phyloP scores from a whole-genome alignment of 1,140 invertebrate genomes.

The Heliconius himera region DNA sequence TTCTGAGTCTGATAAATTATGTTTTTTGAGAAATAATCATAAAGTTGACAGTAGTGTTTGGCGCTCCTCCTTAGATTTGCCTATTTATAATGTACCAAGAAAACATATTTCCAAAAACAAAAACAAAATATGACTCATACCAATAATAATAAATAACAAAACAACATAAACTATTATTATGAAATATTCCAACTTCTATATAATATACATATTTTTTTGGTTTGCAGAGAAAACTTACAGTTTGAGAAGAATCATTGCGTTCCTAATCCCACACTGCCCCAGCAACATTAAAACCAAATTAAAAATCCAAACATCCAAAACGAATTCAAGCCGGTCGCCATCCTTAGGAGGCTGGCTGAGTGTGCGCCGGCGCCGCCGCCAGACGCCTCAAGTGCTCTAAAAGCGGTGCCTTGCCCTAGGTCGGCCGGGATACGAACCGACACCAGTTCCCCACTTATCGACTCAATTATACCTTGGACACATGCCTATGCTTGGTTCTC shows the following conservation, averaged over 20 bases:
- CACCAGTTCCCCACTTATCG: conserved; percentile 29
- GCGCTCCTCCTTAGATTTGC: too few species aligned
- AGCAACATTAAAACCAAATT: background rate
- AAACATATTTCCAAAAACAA: too few species aligned
- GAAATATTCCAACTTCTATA: too few species aligned
- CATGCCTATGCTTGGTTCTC: conserved; percentile 29
- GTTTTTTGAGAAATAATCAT: too few species aligned
- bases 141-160: too few species aligned
- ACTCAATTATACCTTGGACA: conserved; percentile 36
- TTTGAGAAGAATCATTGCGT: background rate
- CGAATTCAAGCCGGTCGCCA: background rate
- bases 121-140: too few species aligned
- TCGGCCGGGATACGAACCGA: conserved; percentile 17
- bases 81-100: too few species aligned
- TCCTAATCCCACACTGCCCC: background rate
- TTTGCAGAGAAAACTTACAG: too few species aligned
- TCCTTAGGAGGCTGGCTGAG: conserved; percentile 18
- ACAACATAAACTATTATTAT: too few species aligned
- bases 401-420: conserved; percentile 37
- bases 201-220: too few species aligned
- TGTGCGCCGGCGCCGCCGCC: conserved; percentile 36
- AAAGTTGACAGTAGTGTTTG: too few species aligned
- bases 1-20: too few species aligned
- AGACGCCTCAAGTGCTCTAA: conserved; percentile 38
- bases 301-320: conserved; percentile 11